phyloP scores from a whole-genome alignment of 2,888 invertebrate species.

The Baccha elongata region DNA sequence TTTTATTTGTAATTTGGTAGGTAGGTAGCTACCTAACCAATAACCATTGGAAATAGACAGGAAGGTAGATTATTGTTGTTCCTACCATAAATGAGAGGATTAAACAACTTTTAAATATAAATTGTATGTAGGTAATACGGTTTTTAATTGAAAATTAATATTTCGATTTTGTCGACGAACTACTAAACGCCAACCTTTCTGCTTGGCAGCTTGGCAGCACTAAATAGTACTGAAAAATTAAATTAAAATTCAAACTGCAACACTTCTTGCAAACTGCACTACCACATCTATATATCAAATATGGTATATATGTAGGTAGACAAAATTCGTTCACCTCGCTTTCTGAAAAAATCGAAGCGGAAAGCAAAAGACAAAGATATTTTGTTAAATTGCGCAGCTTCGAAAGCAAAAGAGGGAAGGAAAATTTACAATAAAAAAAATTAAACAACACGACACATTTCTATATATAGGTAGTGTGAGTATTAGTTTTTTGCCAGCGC shows the following conservation, averaged over 20 bases:
- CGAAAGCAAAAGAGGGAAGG: slow-evolving; percentile 64
- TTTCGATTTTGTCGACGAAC: too few species aligned
- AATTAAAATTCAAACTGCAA: slow-evolving; percentile 61
- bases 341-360: slow-evolving; percentile 71
- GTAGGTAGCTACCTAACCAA: too few species aligned
- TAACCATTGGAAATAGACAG: too few species aligned
- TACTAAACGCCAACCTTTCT: too few species aligned
- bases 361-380: slow-evolving; percentile 57
- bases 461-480: slow-evolving; percentile 38
- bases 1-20: too few species aligned
- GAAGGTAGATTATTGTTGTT: too few species aligned
- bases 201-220: too few species aligned
- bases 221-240: slow-evolving; percentile 52
- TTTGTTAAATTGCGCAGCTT: slow-evolving; percentile 60
- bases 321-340: slow-evolving; percentile 70
- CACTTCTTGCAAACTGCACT: slow-evolving; percentile 52
- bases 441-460: slow-evolving; percentile 8
- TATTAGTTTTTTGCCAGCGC: slow-evolving; percentile 63
- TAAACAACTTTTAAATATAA: too few species aligned
- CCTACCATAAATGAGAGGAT: too few species aligned
- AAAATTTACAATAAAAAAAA: slow-evolving; percentile 41
- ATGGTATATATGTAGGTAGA: slow-evolving; percentile 20
- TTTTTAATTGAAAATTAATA: too few species aligned
- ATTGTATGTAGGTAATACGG: too few species aligned
- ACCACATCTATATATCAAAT: slow-evolving; percentile 15